A percentile compares a stretch with the other conserved stretches of the same genome.
Conservation (phyloP, 2,888 invertebrate genomes). For the Drosophila longiperda region DNA sequence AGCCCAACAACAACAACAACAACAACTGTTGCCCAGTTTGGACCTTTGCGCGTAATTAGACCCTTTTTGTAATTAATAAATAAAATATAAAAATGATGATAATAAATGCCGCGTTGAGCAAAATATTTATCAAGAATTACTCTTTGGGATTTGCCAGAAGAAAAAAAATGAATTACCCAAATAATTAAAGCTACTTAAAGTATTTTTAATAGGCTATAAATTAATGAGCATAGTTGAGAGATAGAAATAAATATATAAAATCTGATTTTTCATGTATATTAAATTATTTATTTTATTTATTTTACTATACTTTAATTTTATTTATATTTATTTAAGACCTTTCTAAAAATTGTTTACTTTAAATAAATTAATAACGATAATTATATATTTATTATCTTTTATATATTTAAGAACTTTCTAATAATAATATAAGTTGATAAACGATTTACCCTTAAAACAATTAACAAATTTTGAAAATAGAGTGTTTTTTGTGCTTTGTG, state of each 20-base stretch:
- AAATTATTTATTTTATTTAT: neutral
- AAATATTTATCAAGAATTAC: neutral
- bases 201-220: neutral
- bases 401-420: neutral
- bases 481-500: neutral
- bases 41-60: slow-evolving; percentile 41
- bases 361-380: no score
- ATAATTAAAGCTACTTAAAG: neutral
- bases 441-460: neutral
- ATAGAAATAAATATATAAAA: neutral
- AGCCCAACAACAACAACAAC: slow-evolving; percentile 22
- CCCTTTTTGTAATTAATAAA: slow-evolving; percentile 67
- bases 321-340: neutral
- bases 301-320: neutral
- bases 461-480: neutral
- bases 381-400: neutral
- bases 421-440: neutral
- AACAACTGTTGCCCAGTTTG: slow-evolving; percentile 38
- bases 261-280: neutral
- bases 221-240: neutral
- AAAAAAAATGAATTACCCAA: neutral
- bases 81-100: slow-evolving; percentile 25
- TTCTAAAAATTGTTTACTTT: neutral
- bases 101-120: slow-evolving; percentile 16
- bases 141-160: neutral